Conservation (phyloP, 2,113 vertebrate genomes). For the Ptychochromis oligacanthus region DNA sequence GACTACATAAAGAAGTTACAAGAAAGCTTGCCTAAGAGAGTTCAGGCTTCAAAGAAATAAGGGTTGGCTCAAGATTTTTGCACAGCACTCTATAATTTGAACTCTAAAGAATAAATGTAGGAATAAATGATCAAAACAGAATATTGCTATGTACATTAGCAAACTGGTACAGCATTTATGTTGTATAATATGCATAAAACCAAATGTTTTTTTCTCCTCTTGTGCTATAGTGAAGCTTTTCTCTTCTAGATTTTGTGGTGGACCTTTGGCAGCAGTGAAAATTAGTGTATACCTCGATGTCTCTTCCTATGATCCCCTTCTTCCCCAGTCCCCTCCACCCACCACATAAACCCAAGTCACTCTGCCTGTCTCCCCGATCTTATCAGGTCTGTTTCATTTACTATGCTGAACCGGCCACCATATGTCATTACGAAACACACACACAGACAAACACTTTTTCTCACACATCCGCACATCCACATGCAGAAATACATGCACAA, state of each 20-base stretch:
- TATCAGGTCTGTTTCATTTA: slow-evolving; percentile 70
- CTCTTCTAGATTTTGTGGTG: not conserved
- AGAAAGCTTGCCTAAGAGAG: not conserved
- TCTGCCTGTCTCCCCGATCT: slow-evolving; percentile 55
- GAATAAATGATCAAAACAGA: not conserved
- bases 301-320: slow-evolving; percentile 28
- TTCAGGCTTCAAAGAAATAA: not conserved
- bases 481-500: slow-evolving; percentile 1
- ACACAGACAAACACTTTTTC: not conserved
- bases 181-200: not conserved
- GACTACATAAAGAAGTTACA: not conserved
- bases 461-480: not conserved
- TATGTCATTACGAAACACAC: slow-evolving; percentile 54
- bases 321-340: not conserved
- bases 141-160: not conserved
- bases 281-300: slow-evolving; percentile 10
- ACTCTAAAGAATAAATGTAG: not conserved
- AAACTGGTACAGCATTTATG: not conserved
- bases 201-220: not conserved
- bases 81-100: not conserved
- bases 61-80: not conserved
- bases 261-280: not conserved
- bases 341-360: slow-evolving; percentile 57
- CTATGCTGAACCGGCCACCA: slow-evolving; percentile 57
- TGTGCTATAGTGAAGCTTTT: not conserved